Evolutionary conservation across 2,113 vertebrate species (phyloP).

Genomic region (Lophius piscatorius): DNA sequence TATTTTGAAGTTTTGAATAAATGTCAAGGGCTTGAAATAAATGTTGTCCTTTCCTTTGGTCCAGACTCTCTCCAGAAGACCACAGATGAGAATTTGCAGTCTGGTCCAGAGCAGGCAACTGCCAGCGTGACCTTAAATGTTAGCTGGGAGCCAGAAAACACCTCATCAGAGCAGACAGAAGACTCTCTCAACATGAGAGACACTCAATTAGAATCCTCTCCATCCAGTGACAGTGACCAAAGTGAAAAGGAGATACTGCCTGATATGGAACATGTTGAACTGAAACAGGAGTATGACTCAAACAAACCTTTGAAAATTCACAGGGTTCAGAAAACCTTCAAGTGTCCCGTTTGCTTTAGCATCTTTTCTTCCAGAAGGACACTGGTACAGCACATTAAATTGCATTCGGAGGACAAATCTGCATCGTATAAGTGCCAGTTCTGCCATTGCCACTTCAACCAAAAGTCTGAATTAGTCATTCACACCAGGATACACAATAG

Average conservation of each 20-base stretch:
- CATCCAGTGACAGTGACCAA: background rate
- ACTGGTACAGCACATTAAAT: conserved; percentile 8
- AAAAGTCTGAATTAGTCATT: conserved; percentile 22
- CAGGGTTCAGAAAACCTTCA: background rate
- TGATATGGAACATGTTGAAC: background rate
- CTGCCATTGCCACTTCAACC: conserved; percentile 17
- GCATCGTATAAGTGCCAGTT: conserved; percentile 17
- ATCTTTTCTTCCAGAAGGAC: conserved; percentile 19
- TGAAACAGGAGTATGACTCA: conserved; percentile 14
- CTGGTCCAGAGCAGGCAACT: background rate
- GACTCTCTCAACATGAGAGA: too few relatives aligned
- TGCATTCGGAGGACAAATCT: background rate
- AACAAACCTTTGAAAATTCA: background rate
- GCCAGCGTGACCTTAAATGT: conserved; percentile 1
- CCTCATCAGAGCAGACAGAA: background rate
- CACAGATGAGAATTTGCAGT: conserved; percentile 1
- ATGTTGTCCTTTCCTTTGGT: background rate
- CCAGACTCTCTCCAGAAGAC: conserved; percentile 11
- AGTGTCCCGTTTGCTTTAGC: conserved; percentile 10
- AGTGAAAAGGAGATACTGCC: background rate
- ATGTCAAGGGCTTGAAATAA: background rate
- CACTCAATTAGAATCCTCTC: background rate
- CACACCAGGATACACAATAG: conserved; percentile 29
- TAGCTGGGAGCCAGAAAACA: conserved; percentile 7
- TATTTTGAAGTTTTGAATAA: background rate